A percentile compares a stretch with the other conserved stretches of the same genome.
Conservation (phyloP, 1,140 invertebrate species). For the Steinernema feltiae region DNA sequence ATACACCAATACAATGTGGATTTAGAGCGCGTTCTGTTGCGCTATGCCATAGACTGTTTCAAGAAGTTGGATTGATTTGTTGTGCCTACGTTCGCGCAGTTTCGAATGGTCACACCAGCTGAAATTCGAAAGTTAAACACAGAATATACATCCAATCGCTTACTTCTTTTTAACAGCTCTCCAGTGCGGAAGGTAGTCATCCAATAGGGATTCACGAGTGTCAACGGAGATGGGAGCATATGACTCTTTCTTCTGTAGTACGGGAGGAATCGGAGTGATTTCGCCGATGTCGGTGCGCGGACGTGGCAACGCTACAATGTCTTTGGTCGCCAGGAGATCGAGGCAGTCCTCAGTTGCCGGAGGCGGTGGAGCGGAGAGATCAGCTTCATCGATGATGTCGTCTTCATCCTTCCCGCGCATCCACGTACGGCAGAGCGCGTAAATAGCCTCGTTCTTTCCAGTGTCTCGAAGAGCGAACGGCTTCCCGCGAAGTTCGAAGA, state of each 20-base stretch:
- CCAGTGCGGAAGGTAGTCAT: background rate
- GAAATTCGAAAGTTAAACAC: background rate
- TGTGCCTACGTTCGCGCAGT: background rate
- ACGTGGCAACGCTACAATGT: background rate
- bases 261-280: background rate
- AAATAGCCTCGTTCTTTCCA: background rate
- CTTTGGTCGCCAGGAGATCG: background rate
- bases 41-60: background rate
- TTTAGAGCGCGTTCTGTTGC: too few relatives aligned
- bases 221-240: background rate
- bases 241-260: background rate
- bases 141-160: background rate
- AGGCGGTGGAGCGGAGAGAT: background rate
- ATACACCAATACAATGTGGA: too few relatives aligned
- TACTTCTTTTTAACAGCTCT: background rate
- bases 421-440: constrained; percentile 4
- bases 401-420: constrained; percentile 3
- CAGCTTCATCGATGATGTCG: background rate
- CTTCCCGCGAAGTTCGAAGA: constrained; percentile 5
- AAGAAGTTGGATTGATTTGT: constrained; percentile 1
- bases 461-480: constrained; percentile 3
- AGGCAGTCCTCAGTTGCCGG: constrained; percentile 1
- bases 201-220: background rate
- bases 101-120: constrained; percentile 3
- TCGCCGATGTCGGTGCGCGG: background rate